These are phyloP conservation scores for Ammodytes marinus DNA, from an alignment of 2,113 vertebrate species.

Conservation along the genomic window DNA sequence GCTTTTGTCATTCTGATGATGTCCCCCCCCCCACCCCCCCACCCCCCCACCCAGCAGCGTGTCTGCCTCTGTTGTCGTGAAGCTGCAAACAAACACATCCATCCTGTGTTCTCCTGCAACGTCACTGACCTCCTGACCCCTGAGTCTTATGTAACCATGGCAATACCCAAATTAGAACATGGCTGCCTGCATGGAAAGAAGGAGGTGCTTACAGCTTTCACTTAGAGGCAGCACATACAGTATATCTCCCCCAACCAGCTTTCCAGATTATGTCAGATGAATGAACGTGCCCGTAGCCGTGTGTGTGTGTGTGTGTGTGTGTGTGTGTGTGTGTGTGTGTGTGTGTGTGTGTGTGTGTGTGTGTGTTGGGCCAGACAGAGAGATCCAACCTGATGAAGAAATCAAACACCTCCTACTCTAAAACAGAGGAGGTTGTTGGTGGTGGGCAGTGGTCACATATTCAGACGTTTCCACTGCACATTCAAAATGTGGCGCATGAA, in stretches of 20 bases:
- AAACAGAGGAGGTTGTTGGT: background rate
- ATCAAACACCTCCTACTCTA: constrained; percentile 2
- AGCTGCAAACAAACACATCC: constrained; percentile 56
- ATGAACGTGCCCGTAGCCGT: constrained; percentile 1
- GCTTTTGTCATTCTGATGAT: constrained; percentile 43
- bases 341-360: background rate
- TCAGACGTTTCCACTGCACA: constrained; percentile 17
- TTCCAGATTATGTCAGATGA: constrained; percentile 76
- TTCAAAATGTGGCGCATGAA: constrained; percentile 32
- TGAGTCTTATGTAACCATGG: constrained; percentile 81
- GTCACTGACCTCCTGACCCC: constrained; percentile 80
- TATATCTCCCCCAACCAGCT: constrained; percentile 57
- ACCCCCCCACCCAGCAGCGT: constrained; percentile 58
- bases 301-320: background rate
- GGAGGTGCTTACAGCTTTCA: constrained; percentile 62
- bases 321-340: background rate
- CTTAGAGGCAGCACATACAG: constrained; percentile 10
- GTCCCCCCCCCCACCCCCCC: constrained; percentile 72
- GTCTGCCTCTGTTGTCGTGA: constrained; percentile 30
- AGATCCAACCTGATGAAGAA: constrained; percentile 10
- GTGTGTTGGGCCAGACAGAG: background rate
- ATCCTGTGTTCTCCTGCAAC: constrained; percentile 57
- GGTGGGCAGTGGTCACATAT: background rate
- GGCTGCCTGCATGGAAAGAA: constrained; percentile 64
- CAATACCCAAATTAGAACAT: constrained; percentile 80